These are phyloP conservation scores for Boulengeromyrus knoepffleri DNA, from an alignment of 2,113 vertebrate genomes.

Conservation along the genomic window DNA sequence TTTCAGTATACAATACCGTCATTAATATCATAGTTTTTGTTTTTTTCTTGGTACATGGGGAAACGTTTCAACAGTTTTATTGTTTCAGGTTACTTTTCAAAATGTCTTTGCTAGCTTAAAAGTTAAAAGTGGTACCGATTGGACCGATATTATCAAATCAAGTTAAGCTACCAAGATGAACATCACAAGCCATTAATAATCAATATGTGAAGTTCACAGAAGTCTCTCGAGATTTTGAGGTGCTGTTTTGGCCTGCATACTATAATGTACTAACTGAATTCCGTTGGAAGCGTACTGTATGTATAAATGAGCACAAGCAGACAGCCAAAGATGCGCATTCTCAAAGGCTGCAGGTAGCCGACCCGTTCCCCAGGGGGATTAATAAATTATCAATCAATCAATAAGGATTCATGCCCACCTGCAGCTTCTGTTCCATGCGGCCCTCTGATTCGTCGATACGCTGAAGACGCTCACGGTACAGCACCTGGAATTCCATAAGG, in stretches of 20 bases:
- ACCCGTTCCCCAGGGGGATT: neutral
- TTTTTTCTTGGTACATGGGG: neutral
- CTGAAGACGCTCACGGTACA: constrained; percentile 24
- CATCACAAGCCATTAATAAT: neutral
- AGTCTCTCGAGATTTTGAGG: too few relatives aligned
- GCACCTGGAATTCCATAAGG: constrained; percentile 18
- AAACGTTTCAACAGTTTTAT: neutral
- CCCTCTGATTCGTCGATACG: constrained; percentile 22
- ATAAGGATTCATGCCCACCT: constrained; percentile 24
- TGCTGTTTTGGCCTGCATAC: too few relatives aligned
- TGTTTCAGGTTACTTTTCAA: neutral
- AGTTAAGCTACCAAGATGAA: neutral
- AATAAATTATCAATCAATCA: neutral
- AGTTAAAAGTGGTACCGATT: neutral
- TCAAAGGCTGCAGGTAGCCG: neutral
- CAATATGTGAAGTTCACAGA: too few relatives aligned
- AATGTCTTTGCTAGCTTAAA: neutral
- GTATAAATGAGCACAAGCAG: neutral
- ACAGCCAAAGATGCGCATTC: neutral
- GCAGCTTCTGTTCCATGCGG: constrained; percentile 10
- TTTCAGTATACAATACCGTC: neutral
- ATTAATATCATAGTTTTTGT: neutral
- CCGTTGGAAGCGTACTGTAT: neutral
- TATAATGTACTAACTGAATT: neutral
- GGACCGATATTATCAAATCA: neutral